Evolutionary conservation across 2,888 invertebrate genomes (phyloP).

Genomic region (Lithodes maja): DNA sequence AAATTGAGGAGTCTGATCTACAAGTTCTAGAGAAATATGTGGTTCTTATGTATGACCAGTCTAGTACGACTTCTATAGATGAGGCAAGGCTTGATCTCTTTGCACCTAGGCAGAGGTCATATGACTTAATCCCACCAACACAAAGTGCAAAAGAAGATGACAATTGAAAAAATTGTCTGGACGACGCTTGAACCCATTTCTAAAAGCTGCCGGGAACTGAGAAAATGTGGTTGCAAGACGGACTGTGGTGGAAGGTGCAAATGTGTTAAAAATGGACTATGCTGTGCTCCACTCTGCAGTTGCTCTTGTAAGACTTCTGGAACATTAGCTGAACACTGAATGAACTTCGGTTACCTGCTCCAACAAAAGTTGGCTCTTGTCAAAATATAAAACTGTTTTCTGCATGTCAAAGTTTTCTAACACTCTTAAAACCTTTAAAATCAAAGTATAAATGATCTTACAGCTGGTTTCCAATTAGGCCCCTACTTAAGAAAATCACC

Average conservation of each 20-base stretch:
- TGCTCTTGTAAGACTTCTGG: neutral
- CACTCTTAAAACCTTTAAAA: no score
- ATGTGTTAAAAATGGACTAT: neutral
- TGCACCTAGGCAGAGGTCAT: slow-evolving; percentile 5
- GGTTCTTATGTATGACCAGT: neutral
- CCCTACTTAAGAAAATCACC: no score
- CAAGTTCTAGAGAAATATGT: slow-evolving; percentile 4
- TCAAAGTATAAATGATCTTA: no score
- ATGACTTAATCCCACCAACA: slow-evolving; percentile 1
- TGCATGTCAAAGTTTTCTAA: no score
- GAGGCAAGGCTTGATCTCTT: slow-evolving; percentile 2
- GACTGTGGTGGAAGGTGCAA: slow-evolving; percentile 21
- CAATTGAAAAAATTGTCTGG: neutral
- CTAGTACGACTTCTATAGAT: neutral
- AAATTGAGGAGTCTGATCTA: neutral
- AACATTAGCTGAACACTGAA: neutral
- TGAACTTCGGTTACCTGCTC: no score
- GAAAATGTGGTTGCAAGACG: slow-evolving; percentile 12
- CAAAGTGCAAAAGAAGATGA: neutral
- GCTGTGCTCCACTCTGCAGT: neutral
- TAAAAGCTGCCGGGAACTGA: neutral
- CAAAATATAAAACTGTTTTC: no score
- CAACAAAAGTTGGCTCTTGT: no score
- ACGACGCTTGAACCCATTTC: neutral
- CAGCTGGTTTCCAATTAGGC: no score